Evolutionary conservation across 1,140 invertebrate genomes (phyloP).

Genomic region (Drosophila burlai): DNA sequence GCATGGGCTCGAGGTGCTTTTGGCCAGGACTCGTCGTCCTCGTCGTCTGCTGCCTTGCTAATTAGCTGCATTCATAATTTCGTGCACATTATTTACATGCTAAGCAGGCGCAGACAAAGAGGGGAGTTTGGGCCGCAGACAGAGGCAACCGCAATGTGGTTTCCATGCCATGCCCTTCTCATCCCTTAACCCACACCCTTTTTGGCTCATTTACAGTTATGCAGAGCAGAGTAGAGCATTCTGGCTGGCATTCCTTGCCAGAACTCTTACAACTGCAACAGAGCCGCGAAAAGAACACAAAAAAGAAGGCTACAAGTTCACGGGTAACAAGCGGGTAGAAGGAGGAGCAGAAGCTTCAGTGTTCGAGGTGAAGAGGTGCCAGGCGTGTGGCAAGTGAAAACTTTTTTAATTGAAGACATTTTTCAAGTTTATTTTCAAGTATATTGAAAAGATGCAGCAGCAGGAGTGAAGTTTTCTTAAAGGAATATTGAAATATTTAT

Average conservation of each 20-base stretch:
- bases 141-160: constrained; percentile 58
- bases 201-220: constrained; percentile 74
- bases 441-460: constrained; percentile 55
- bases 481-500: constrained; percentile 5
- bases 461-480: constrained; percentile 20
- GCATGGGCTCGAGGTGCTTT: constrained; percentile 4
- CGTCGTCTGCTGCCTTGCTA: constrained; percentile 46
- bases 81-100: constrained; percentile 81
- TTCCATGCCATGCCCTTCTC: constrained; percentile 29
- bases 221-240: constrained; percentile 24
- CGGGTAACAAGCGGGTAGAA: not conserved
- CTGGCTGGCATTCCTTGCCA: constrained; percentile 51
- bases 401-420: constrained; percentile 79
- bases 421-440: constrained; percentile 64
- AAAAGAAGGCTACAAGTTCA: constrained; percentile 20
- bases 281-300: constrained; percentile 44
- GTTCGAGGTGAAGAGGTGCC: constrained; percentile 12
- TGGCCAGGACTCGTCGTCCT: constrained; percentile 16
- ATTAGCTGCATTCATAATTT: constrained; percentile 84
- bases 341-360: not conserved
- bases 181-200: constrained; percentile 3
- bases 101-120: constrained; percentile 55
- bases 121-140: constrained; percentile 29
- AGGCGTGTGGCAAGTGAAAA: constrained; percentile 63
- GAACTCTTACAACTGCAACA: constrained; percentile 73